Base-by-base conservation (phyloP, 2,113 vertebrate species). In the Rhagologus leucostigma region DNA sequence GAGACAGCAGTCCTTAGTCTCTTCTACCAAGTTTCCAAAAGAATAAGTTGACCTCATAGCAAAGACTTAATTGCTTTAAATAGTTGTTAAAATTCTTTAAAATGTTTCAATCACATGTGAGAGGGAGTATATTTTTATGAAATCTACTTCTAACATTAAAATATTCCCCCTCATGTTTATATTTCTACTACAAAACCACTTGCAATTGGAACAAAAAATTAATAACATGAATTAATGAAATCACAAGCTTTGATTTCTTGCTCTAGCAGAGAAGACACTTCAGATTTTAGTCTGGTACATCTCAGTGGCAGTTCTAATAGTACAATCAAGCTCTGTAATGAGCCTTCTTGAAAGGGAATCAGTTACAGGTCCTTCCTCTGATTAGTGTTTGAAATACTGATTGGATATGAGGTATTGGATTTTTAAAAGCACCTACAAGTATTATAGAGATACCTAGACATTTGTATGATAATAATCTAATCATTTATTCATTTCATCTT, bases 271-370 rank as follows among this genome's bases (percentile, higher is more conserved):
- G n/a, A 90, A 82, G 75, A 65, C 42, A 80, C 79, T 93, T 93
- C 71, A 86, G 14, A 69, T 92, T 85, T 88, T 77, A 86, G 42
- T 49, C 41, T 83, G 63, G 32, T 80, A 88, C 32, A n/a, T 91
- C 95, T 90, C 90, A 92, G 84, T 93, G 82, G 95, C 87, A 95
- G 59, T 79, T 93, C 71, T 77, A 76, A 85, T 89, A 93, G 62
- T 77, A 77, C 71, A 96, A 93, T 94, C 94, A 96, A 92, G 63
- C 37, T 88, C 75, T 90, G 41, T 93, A 90, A 96, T 86, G 70
- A 94, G 68, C 29, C 37, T 95, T 83, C 68, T 83, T 76, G n/a
- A 90, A 93, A 83, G 9, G 8, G 44, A 95, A 91, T 95, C 84
- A 91, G 70, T 89, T 73, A 87, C 52, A 84, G 32, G 57, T 87